Conservation (phyloP, 2,888 invertebrate species). For the Cataglyphis livida region DNA sequence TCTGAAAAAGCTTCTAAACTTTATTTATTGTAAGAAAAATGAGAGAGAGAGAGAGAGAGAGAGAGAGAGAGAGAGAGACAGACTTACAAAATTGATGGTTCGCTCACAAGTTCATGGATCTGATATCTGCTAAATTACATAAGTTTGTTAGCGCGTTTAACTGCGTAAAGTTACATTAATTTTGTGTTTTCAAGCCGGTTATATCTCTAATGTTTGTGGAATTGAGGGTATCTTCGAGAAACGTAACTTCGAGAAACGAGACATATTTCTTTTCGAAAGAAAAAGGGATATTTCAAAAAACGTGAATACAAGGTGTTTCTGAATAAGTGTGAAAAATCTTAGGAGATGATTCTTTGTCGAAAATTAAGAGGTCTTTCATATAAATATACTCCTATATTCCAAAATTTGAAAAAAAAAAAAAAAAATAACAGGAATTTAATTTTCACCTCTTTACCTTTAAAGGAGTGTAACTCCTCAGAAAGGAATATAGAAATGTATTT, state of each 20-base stretch:
- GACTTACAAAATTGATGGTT: background rate
- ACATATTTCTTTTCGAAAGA: too few species aligned
- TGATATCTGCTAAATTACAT: constrained; percentile 1
- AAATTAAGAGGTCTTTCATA: too few species aligned
- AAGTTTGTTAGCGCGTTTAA: background rate
- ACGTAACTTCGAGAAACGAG: background rate
- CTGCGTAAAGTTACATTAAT: constrained; percentile 3
- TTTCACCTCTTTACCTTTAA: too few species aligned
- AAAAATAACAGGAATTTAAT: too few species aligned
- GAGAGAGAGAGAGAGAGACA: background rate
- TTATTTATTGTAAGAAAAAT: background rate
- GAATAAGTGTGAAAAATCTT: too few species aligned
- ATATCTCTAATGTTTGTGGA: background rate
- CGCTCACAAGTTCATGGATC: background rate
- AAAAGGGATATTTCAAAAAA: background rate
- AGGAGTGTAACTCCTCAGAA: too few species aligned
- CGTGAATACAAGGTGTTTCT: background rate
- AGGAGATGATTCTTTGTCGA: too few species aligned
- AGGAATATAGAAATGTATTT: too few species aligned
- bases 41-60: background rate
- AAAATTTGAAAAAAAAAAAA: too few species aligned
- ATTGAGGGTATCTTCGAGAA: background rate
- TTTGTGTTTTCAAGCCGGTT: background rate
- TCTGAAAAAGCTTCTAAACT: background rate
- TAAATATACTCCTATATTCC: too few species aligned